Evolutionary conservation across 2,888 invertebrate genomes (phyloP).

Genomic region (Hyposoter dolosus): DNA sequence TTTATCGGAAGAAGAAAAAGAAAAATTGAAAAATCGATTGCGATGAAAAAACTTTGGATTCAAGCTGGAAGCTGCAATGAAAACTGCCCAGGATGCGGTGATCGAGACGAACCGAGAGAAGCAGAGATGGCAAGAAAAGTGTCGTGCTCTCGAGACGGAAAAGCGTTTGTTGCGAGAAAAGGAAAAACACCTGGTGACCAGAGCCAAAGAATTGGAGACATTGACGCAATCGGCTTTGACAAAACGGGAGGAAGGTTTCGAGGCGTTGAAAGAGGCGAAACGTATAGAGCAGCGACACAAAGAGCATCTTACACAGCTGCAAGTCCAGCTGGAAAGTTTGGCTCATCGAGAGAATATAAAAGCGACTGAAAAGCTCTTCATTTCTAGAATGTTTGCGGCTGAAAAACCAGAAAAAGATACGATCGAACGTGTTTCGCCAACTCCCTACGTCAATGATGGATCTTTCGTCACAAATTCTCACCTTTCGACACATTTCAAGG

Average conservation of each 20-base stretch:
- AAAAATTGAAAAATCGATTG: slow-evolving; percentile 5
- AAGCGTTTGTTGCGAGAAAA: slow-evolving; percentile 75
- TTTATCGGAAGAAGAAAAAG: neutral
- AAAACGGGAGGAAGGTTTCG: slow-evolving; percentile 80
- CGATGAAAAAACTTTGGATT: neutral
- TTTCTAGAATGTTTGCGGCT: slow-evolving; percentile 72
- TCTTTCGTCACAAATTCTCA: slow-evolving; percentile 60
- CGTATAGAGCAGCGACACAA: slow-evolving; percentile 79
- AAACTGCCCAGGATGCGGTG: slow-evolving; percentile 78
- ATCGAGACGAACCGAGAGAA: slow-evolving; percentile 76
- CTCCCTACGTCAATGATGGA: slow-evolving; percentile 30
- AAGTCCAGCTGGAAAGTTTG: slow-evolving; percentile 77
- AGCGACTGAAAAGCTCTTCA: slow-evolving; percentile 77
- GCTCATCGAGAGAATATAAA: slow-evolving; percentile 79
- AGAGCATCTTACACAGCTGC: slow-evolving; percentile 75
- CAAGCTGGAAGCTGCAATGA: slow-evolving; percentile 80
- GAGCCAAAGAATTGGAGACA: slow-evolving; percentile 81
- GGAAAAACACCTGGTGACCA: slow-evolving; percentile 77
- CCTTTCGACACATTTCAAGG: slow-evolving; percentile 72
- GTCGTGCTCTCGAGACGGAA: slow-evolving; percentile 75
- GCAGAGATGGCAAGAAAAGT: slow-evolving; percentile 80
- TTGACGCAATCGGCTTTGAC: slow-evolving; percentile 79
- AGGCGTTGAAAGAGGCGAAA: slow-evolving; percentile 79
- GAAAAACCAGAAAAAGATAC: slow-evolving; percentile 79
- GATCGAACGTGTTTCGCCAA: slow-evolving; percentile 21